Conservation (phyloP, 2,888 invertebrate species). For the Miltochrista miniata region DNA sequence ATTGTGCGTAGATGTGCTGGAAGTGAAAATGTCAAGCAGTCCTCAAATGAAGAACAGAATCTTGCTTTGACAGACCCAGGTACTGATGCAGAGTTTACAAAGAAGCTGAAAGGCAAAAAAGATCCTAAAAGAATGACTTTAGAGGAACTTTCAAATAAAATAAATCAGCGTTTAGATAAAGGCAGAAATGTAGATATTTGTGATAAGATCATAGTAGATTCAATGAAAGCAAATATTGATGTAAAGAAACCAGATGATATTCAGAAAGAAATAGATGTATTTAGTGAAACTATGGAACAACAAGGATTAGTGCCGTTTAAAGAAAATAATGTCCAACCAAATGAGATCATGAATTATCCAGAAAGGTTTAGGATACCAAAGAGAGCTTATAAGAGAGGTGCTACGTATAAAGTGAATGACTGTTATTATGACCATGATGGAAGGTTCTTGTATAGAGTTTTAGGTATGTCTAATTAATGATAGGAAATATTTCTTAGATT, state of each 20-base stretch:
- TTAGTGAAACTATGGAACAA: slow-evolving; percentile 32
- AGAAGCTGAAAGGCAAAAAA: slow-evolving; percentile 19
- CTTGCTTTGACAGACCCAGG: slow-evolving; percentile 13
- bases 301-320: slow-evolving; percentile 45
- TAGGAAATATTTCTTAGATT: slow-evolving; percentile 4
- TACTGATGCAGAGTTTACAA: slow-evolving; percentile 8
- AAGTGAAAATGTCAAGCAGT: slow-evolving; percentile 28
- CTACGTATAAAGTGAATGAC: slow-evolving; percentile 89
- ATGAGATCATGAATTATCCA: slow-evolving; percentile 69
- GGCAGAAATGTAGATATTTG: slow-evolving; percentile 57
- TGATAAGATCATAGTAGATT: slow-evolving; percentile 62
- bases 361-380: slow-evolving; percentile 88
- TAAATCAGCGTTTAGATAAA: slow-evolving; percentile 58
- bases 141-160: slow-evolving; percentile 62
- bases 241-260: slow-evolving; percentile 33
- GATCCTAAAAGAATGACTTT: slow-evolving; percentile 57
- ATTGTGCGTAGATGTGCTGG: slow-evolving; percentile 74
- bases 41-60: slow-evolving; percentile 11
- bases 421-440: slow-evolving; percentile 93
- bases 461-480: slow-evolving; percentile 82
- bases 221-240: slow-evolving; percentile 33
- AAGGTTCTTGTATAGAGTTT: slow-evolving; percentile 90
- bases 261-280: slow-evolving; percentile 51
- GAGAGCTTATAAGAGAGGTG: slow-evolving; percentile 84
- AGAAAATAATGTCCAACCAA: slow-evolving; percentile 43